A percentile compares a stretch with the other conserved stretches of the same genome.
Evolutionary conservation across 2,888 invertebrate species (phyloP).

Genomic region (Chrysina gloriosa): DNA sequence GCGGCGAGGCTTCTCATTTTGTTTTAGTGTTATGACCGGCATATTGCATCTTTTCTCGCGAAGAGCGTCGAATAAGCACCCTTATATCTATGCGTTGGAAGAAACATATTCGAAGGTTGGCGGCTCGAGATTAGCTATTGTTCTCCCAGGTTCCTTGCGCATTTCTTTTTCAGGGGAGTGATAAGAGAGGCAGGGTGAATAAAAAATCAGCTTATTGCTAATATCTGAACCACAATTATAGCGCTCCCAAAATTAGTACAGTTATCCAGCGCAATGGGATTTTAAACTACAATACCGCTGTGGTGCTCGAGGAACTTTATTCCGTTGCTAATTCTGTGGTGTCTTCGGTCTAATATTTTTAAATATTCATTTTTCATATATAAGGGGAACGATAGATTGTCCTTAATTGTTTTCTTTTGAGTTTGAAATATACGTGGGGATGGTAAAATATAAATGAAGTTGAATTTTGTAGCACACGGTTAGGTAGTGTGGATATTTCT

Average conservation of each 20-base stretch:
- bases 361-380: conserved; percentile 18
- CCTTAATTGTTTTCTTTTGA: not conserved
- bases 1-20: conserved; percentile 62
- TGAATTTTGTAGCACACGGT: not conserved
- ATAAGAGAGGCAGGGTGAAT: conserved; percentile 66
- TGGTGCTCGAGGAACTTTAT: conserved; percentile 44
- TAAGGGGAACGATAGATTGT: not conserved
- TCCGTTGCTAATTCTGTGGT: conserved; percentile 48
- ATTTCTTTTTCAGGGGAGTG: conserved; percentile 52
- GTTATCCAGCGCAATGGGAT: conserved; percentile 24
- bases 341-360: not conserved
- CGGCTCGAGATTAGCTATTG: conserved; percentile 63
- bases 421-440: not conserved
- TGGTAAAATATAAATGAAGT: not conserved
- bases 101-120: conserved; percentile 33
- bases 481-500: not conserved
- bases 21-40: conserved; percentile 65
- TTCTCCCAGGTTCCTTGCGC: conserved; percentile 57
- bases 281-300: conserved; percentile 36
- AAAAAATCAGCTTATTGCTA: conserved; percentile 68
- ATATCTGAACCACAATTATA: conserved; percentile 66
- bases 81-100: conserved; percentile 49
- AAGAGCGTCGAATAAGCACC: conserved; percentile 53
- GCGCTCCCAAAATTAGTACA: conserved; percentile 47
- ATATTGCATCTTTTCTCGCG: conserved; percentile 58